Evolutionary conservation across 2,888 invertebrate species (phyloP), one percentile per base, ranked within the genome.

Genomic region (Agrotis ipsilon): DNA sequence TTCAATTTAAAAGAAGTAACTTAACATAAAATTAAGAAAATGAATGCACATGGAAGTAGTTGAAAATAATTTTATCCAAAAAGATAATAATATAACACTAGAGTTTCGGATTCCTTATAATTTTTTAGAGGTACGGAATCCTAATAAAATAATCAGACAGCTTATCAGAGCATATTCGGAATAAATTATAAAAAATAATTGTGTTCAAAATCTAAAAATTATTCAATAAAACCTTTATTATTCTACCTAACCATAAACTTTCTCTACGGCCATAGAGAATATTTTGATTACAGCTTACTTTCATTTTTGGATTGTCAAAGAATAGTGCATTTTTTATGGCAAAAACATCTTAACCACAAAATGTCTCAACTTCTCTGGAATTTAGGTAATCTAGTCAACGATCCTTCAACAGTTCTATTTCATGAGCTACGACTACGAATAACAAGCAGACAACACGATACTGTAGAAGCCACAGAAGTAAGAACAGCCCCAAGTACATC

Each of bases 351-450:
- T 19, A 49, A n/a, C 51, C 21, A 45, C 24, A 39, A 39, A 7
- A 94, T 94, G 94, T 79, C 91, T 52, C 84, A 81, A 60, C 87
- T 92, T 79, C 81, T 94, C 51, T 92, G 92, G 92, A 88, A 91
- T 64, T 84, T 94, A 49, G 90, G 90, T 21, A 90, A 94, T 73
- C 85, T 94, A n/a, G 84, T 91, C 16, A 92, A 89, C 68, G 91
- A 94, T 79, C 93, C 94, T 45, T 92, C 94, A 1, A 82, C 88
- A 19, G 89, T 92, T 48, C 54, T 94, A 48, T 79, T 92, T 60
- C 86, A 86, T 70, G 88, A 88, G 49, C 68, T 94, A 63, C 87
- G 85, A 46, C 83, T 85, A 19, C 86, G 86, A 59, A 69, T 92
- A 59, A 87, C 84, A 60, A 78, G 71, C 68, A 79, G 67, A 45